Evolutionary conservation across 2,113 vertebrate genomes (phyloP), one percentile per base, ranked within the genome.

Genomic region (Paraplagusia blochii): DNA sequence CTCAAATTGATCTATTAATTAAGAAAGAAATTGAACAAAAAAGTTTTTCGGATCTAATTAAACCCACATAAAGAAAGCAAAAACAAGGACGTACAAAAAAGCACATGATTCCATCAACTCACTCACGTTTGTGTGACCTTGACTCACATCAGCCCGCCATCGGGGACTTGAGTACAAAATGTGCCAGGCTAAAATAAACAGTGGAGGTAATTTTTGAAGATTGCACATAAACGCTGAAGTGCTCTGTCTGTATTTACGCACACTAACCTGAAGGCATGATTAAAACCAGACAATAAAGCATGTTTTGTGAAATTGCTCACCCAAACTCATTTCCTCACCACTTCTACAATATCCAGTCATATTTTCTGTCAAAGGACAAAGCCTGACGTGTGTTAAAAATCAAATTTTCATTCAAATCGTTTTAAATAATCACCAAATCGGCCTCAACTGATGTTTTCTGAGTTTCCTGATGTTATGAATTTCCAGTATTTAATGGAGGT

Each of bases 241-340:
- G 7, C 43, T 60, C 16, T 1, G 4, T 54, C 47, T 76, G 48
- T 49, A 58, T 29, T 29, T 29, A 6, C 74, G 69, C 50, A 59
- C 58, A 64, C 36, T 62, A 72, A 75, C 77, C 76, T 62, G 34
- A 22, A 44, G 72, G 53, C 58, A 16, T 65, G 56, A 57, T 62
- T 76, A 65, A 61, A 69, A 57, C 34, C 44, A 63, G 56, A 64
- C 55, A 71, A 53, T 18, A 3, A 36, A 47, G 22, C 53, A 17
- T 52, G 60, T 72, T 75, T 74, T 49, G 49, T 68, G 36, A 75
- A 70, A 54, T 58, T 49, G 53, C 47, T 60, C 59, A 69, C 70
- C 63, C 48, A 69, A 82, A 65, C 63, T 59, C 10, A 81, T 84
- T 80, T 81, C 72, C 61, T 63, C 43, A 61, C 54, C 63, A 56